phyloP scores from a whole-genome alignment of 2,113 vertebrate genomes.

The Pituophis catenifer region DNA sequence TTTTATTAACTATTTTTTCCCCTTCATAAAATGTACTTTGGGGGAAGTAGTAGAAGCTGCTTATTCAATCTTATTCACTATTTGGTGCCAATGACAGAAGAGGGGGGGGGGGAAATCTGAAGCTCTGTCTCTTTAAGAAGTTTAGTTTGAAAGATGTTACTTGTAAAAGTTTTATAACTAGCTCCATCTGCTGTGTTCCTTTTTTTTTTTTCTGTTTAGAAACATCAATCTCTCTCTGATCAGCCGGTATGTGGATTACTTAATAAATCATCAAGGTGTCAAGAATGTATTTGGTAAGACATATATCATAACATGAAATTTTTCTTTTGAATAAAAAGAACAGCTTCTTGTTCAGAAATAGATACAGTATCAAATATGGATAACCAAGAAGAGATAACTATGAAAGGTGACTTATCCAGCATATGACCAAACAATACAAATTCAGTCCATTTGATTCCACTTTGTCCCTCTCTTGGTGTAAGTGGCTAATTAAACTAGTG shows the following conservation, averaged over 20 bases:
- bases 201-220: slow-evolving; percentile 64
- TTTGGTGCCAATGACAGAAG: background rate
- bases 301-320: background rate
- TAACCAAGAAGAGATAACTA: background rate
- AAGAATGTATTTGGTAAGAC: slow-evolving; percentile 88
- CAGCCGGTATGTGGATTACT: slow-evolving; percentile 84
- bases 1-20: background rate
- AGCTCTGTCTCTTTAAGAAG: background rate
- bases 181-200: background rate
- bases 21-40: background rate
- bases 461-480: background rate
- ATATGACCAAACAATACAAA: background rate
- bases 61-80: background rate
- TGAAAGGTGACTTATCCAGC: background rate
- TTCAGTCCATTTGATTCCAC: background rate
- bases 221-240: slow-evolving; percentile 83
- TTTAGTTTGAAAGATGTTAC: background rate
- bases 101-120: background rate
- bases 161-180: background rate
- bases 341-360: background rate
- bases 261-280: slow-evolving; percentile 80
- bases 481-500: background rate
- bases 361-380: background rate
- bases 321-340: background rate
- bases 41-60: background rate